Percentiles rank a stretch among this genome's conserved stretches.
Conservation (phyloP, 2,797 vertebrate species). For the Sparidentex hasta region DNA sequence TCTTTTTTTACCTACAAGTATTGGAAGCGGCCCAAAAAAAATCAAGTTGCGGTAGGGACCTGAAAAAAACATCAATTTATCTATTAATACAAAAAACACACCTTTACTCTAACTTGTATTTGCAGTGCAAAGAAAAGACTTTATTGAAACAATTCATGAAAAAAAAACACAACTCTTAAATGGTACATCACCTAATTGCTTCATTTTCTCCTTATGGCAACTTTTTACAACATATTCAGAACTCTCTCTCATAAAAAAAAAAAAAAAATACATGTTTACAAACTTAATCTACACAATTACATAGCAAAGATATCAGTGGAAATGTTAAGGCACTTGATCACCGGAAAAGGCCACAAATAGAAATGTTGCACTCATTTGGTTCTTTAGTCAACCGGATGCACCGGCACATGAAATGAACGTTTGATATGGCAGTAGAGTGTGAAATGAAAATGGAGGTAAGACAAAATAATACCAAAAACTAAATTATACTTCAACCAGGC, state of each 20-base stretch:
- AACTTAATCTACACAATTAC: constrained; percentile 76
- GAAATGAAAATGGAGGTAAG: constrained; percentile 58
- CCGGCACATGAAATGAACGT: constrained; percentile 40
- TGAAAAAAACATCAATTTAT: too few species aligned
- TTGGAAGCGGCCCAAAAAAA: too few species aligned
- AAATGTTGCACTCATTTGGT: constrained; percentile 78
- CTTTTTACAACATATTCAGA: constrained; percentile 66
- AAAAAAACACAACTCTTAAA: constrained; percentile 68
- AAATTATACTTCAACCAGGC: constrained; percentile 37
- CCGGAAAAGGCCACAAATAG: constrained; percentile 69
- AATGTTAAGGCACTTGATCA: constrained; percentile 87
- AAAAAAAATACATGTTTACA: constrained; percentile 85
- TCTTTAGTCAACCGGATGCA: constrained; percentile 68
- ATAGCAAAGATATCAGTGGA: constrained; percentile 78
- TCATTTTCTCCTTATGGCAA: constrained; percentile 67
- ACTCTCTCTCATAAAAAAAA: constrained; percentile 60
- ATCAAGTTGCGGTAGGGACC: too few species aligned
- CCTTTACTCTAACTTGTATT: neutral
- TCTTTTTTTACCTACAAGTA: too few species aligned
- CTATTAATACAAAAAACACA: too few species aligned
- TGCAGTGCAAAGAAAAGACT: constrained; percentile 81
- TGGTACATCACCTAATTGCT: constrained; percentile 73
- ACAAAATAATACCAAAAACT: constrained; percentile 3
- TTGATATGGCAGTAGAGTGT: constrained; percentile 49
- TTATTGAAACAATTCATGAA: constrained; percentile 79